A percentile compares a stretch with the other conserved stretches of the same genome.
Evolutionary conservation across 2,113 vertebrate species (phyloP).

Genomic region (Aldabrachelys gigantea): DNA sequence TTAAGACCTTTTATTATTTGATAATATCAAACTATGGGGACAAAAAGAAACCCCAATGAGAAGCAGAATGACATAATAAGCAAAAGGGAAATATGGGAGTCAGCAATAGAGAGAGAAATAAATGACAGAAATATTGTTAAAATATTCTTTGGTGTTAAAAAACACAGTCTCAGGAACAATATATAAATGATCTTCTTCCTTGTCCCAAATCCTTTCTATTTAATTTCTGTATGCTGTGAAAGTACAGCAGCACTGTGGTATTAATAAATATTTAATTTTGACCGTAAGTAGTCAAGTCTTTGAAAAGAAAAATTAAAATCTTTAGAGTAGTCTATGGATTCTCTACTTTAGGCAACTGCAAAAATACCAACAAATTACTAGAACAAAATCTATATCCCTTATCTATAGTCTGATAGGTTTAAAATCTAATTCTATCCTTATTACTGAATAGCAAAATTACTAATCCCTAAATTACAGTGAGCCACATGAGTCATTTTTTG

Average conservation of each 20-base stretch:
- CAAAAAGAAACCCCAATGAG: neutral
- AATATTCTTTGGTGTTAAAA: neutral
- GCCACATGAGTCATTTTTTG: neutral
- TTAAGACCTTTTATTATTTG: neutral
- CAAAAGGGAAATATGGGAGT: neutral
- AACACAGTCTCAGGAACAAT: neutral
- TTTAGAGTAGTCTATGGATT: neutral
- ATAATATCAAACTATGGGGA: neutral
- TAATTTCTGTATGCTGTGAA: neutral
- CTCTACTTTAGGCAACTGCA: neutral
- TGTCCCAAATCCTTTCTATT: neutral
- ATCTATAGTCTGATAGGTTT: neutral
- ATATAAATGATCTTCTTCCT: neutral
- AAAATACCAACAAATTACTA: neutral
- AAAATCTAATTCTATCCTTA: neutral
- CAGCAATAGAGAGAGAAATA: neutral
- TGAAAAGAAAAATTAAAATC: neutral
- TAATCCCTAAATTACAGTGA: neutral
- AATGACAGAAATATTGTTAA: neutral
- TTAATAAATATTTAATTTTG: neutral
- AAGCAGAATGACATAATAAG: neutral
- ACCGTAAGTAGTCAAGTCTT: neutral
- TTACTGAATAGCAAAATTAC: neutral
- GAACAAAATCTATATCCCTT: constrained; percentile 1
- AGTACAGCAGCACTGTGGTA: neutral